Percentiles rank a stretch among this genome's conserved stretches.
These are phyloP conservation scores for Ascidia mentula DNA, from an alignment of 23 tunicate genomes.

Conservation along the genomic window DNA sequence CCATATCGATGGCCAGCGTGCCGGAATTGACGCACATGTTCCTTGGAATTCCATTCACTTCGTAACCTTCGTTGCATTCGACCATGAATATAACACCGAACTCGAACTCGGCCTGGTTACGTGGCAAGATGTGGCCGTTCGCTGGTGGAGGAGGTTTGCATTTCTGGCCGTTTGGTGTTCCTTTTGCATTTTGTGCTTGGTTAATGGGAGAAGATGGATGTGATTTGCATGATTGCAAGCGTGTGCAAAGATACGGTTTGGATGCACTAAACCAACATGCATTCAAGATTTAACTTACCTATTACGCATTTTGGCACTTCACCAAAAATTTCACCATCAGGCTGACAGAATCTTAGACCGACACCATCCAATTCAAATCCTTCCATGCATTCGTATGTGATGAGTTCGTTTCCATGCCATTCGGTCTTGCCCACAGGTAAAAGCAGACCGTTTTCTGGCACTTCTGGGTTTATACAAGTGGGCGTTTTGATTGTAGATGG, in stretches of 20 bases:
- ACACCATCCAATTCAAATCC: not conserved
- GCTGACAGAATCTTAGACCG: not conserved
- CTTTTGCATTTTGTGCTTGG: too few relatives aligned
- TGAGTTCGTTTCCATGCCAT: not conserved
- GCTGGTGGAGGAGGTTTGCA: not conserved
- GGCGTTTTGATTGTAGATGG: too few relatives aligned
- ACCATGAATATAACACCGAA: not conserved
- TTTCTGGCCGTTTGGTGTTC: too few relatives aligned
- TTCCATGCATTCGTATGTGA: not conserved
- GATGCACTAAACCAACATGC: not conserved
- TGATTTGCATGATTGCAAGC: too few relatives aligned
- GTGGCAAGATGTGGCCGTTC: not conserved
- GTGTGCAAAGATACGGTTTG: too few relatives aligned
- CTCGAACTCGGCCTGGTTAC: not conserved
- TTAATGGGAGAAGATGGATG: too few relatives aligned
- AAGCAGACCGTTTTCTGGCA: not conserved
- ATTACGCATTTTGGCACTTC: not conserved
- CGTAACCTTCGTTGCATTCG: not conserved
- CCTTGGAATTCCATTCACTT: not conserved
- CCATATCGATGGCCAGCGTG: not conserved
- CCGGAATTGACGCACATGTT: not conserved
- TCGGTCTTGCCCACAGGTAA: not conserved
- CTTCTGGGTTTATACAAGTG: not conserved
- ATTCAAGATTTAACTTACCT: not conserved
- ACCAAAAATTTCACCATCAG: not conserved